Evolutionary conservation across 2,888 invertebrate species (phyloP).

Genomic region (Timema podura): DNA sequence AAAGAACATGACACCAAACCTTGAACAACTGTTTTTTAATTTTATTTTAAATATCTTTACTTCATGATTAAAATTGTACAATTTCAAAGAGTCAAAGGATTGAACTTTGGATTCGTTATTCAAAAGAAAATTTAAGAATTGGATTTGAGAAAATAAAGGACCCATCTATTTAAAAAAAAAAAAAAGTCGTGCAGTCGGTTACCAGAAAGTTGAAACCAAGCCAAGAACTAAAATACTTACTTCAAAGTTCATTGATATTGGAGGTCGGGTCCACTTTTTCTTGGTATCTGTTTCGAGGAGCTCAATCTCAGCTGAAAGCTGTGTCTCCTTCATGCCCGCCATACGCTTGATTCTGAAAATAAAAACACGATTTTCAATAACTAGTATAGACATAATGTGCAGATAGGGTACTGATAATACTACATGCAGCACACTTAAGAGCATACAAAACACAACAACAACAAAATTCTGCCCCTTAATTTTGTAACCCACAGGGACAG

Average conservation of each 20-base stretch:
- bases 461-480: no score
- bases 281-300: conserved; percentile 97
- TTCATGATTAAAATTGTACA: no score
- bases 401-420: background rate
- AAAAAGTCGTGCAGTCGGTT: background rate
- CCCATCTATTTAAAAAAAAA: background rate
- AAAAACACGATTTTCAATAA: background rate
- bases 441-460: no score
- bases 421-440: background rate
- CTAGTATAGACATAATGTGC: background rate
- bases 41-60: no score
- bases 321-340: conserved; percentile 99
- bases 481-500: no score
- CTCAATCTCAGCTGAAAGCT: conserved; percentile 98
- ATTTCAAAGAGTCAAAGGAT: no score
- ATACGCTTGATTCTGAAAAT: conserved; percentile 74
- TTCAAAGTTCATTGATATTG: conserved; percentile 99
- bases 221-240: conserved; percentile 41
- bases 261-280: conserved; percentile 99
- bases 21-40: no score
- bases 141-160: no score
- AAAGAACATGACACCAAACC: no score
- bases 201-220: background rate
- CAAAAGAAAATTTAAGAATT: no score
- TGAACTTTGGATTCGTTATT: no score